These are phyloP conservation scores for Malacoraja senta DNA, from an alignment of 2,797 vertebrate genomes.

Conservation along the genomic window DNA sequence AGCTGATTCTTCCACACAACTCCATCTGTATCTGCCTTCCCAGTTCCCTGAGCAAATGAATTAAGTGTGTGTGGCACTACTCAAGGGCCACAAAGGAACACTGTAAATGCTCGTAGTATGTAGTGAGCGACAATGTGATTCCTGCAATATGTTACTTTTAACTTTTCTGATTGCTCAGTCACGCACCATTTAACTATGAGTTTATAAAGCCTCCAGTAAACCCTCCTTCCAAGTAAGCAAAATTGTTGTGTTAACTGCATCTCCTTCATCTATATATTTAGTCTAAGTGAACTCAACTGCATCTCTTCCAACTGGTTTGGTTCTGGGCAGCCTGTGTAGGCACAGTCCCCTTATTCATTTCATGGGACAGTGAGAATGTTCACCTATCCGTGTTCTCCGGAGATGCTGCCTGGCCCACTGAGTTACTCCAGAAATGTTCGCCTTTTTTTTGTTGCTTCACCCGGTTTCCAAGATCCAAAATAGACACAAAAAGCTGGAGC, in stretches of 20 bases:
- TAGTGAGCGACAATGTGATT: not conserved
- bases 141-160: conserved; percentile 12
- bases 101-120: not conserved
- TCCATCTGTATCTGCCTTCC: not conserved
- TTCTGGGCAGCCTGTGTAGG: not conserved
- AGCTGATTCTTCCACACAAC: conserved; percentile 1
- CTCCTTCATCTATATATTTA: not conserved
- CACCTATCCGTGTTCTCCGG: no score
- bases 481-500: no score
- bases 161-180: not conserved
- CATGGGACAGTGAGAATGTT: not conserved
- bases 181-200: not conserved
- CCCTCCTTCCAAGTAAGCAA: conserved; percentile 4
- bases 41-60: not conserved
- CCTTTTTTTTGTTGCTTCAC: not conserved
- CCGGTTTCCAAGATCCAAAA: not conserved
- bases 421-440: no score
- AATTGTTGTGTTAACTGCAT: not conserved
- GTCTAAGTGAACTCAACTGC: not conserved
- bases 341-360: not conserved
- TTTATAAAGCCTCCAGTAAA: not conserved
- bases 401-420: no score
- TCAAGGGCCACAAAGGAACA: not conserved
- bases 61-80: conserved; percentile 4
- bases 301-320: not conserved